Evolutionary conservation across 2,888 invertebrate genomes (phyloP).

Genomic region (Lepidochitona cinerea): DNA sequence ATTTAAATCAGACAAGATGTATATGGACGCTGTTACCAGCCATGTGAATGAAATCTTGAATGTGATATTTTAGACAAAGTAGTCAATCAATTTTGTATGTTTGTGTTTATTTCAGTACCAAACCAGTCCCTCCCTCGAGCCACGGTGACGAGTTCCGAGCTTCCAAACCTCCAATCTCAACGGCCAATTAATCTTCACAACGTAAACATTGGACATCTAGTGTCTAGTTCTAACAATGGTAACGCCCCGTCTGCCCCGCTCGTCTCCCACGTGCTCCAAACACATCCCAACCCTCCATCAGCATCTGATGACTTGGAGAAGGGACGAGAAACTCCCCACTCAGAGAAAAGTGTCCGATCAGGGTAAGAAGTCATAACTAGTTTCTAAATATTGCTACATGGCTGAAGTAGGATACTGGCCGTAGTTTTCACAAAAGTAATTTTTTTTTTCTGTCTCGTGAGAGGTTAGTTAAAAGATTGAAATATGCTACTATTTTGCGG

Average conservation of each 20-base stretch:
- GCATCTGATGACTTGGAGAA: slow-evolving; percentile 50
- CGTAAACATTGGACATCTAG: no score
- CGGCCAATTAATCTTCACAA: not conserved
- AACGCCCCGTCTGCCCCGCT: no score
- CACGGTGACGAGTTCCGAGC: not conserved
- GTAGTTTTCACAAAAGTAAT: not conserved
- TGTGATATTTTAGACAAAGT: no score
- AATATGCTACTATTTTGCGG: no score
- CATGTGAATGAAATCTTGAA: no score
- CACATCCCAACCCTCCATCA: slow-evolving; percentile 68
- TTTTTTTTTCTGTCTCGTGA: no score
- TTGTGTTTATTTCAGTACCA: not conserved
- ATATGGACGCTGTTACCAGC: no score
- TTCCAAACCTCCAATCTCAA: not conserved
- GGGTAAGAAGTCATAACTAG: no score
- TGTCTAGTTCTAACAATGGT: not conserved
- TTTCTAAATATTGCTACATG: not conserved
- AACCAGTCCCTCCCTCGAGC: not conserved
- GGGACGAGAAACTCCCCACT: slow-evolving; percentile 15
- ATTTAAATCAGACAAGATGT: no score
- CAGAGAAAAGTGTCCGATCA: slow-evolving; percentile 33
- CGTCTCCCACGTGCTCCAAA: not conserved
- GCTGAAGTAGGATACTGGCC: not conserved
- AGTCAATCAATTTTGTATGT: no score
- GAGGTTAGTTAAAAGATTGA: no score